These are phyloP conservation scores for Epinotia brunnichana DNA, from an alignment of 2,888 invertebrate species.

Conservation along the genomic window DNA sequence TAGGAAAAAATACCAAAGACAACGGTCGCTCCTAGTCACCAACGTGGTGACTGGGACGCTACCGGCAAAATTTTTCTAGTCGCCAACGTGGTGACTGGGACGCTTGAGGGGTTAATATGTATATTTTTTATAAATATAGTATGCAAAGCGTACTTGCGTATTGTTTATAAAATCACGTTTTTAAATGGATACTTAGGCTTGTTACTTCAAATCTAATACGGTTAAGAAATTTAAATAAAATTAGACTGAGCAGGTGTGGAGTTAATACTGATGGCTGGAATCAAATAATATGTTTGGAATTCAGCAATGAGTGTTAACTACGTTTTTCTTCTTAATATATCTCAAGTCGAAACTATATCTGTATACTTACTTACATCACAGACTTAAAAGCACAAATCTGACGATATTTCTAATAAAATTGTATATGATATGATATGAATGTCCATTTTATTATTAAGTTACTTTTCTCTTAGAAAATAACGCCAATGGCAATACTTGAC, in stretches of 20 bases:
- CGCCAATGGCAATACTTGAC: not conserved
- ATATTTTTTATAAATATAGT: conserved; percentile 52
- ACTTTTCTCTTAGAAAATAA: not conserved
- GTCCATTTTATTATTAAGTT: conserved; percentile 14
- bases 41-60: too few relatives aligned
- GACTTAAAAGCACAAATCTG: not conserved
- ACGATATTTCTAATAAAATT: not conserved
- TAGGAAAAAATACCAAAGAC: too few relatives aligned
- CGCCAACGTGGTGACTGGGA: too few relatives aligned
- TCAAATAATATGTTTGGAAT: not conserved
- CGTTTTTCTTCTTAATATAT: conserved; percentile 9
- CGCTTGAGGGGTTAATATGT: too few relatives aligned
- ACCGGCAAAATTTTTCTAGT: too few relatives aligned
- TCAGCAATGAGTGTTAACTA: not conserved
- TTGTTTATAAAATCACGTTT: conserved; percentile 35
- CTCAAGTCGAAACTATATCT: conserved; percentile 9
- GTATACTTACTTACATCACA: conserved; percentile 4
- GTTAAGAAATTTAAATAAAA: conserved; percentile 5
- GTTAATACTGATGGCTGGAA: not conserved
- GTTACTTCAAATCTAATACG: conserved; percentile 40
- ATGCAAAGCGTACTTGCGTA: conserved; percentile 51
- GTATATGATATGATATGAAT: not conserved
- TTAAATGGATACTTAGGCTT: conserved; percentile 38
- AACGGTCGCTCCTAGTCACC: too few relatives aligned
- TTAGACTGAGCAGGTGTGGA: not conserved